Evolutionary conservation across 2,888 invertebrate genomes (phyloP).

Genomic region (Melolontha melolontha): DNA sequence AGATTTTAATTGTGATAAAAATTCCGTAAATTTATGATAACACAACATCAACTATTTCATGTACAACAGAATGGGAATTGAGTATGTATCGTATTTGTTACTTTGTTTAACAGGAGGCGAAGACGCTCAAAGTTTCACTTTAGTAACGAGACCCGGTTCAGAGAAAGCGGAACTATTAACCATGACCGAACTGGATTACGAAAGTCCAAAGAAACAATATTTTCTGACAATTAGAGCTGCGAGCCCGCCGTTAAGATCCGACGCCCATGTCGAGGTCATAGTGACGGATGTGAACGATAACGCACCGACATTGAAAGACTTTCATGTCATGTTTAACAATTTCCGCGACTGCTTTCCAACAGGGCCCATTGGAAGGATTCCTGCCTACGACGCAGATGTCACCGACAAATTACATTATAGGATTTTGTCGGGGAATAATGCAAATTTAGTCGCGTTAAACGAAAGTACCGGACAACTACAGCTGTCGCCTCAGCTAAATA

Average conservation of each 20-base stretch:
- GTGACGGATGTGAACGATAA: slow-evolving; percentile 97
- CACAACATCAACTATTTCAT: no score
- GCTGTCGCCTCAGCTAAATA: slow-evolving; percentile 92
- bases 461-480: slow-evolving; percentile 86
- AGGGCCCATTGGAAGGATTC: slow-evolving; percentile 90
- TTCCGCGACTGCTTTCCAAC: slow-evolving; percentile 93
- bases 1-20: no score
- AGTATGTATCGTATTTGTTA: no score
- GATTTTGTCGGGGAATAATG: slow-evolving; percentile 93
- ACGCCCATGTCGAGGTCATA: slow-evolving; percentile 87
- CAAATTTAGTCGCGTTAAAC: slow-evolving; percentile 87
- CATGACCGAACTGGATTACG: slow-evolving; percentile 94
- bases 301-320: slow-evolving; percentile 90
- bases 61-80: no score
- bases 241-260: slow-evolving; percentile 89
- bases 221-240: slow-evolving; percentile 90
- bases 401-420: slow-evolving; percentile 86
- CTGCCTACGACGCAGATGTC: slow-evolving; percentile 95
- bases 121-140: slow-evolving; percentile 86
- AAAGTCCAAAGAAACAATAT: slow-evolving; percentile 91
- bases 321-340: slow-evolving; percentile 93
- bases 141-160: slow-evolving; percentile 84
- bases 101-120: slow-evolving; percentile 72
- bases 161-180: slow-evolving; percentile 91
- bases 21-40: no score